phyloP scores from a whole-genome alignment of 1,140 invertebrate species.

The Neocloeon triangulifer region DNA sequence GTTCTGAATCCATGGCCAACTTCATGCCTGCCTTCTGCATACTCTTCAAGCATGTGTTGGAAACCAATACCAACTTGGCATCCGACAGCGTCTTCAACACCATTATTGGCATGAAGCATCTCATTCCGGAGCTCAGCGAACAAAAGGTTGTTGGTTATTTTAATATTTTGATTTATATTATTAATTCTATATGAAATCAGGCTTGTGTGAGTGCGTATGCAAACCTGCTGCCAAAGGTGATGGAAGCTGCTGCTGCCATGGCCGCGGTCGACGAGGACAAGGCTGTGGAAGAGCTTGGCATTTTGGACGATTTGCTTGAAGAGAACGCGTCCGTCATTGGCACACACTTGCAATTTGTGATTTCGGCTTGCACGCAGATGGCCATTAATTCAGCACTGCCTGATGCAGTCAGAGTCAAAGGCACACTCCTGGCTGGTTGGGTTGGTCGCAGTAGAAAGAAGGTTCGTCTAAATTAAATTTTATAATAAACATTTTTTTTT shows the following conservation, averaged over 20 bases:
- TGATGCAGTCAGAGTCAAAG: slow-evolving; percentile 36
- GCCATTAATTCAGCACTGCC: slow-evolving; percentile 26
- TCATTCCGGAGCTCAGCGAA: slow-evolving; percentile 30
- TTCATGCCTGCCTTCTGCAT: too few relatives aligned
- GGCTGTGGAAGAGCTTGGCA: slow-evolving; percentile 38
- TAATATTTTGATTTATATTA: slow-evolving; percentile 9
- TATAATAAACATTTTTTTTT: too few relatives aligned
- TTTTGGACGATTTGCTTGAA: slow-evolving; percentile 49
- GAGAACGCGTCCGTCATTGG: slow-evolving; percentile 33
- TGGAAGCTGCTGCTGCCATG: slow-evolving; percentile 30
- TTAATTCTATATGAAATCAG: too few relatives aligned
- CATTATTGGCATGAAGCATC: slow-evolving; percentile 30
- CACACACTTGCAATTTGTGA: slow-evolving; percentile 34
- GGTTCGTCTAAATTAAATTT: too few relatives aligned
- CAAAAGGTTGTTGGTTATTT: slow-evolving; percentile 27
- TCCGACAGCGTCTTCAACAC: slow-evolving; percentile 30
- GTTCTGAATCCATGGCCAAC: too few relatives aligned
- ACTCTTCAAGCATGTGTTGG: too few relatives aligned
- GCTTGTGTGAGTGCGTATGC: slow-evolving; percentile 34
- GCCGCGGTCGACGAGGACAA: slow-evolving; percentile 26
- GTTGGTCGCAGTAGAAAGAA: slow-evolving; percentile 46
- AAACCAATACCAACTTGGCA: too few relatives aligned
- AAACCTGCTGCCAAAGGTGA: slow-evolving; percentile 32
- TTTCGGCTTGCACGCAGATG: slow-evolving; percentile 41
- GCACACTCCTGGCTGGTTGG: slow-evolving; percentile 37